phyloP scores from a whole-genome alignment of 2,888 invertebrate species.

The Cheilosia vernalis region DNA sequence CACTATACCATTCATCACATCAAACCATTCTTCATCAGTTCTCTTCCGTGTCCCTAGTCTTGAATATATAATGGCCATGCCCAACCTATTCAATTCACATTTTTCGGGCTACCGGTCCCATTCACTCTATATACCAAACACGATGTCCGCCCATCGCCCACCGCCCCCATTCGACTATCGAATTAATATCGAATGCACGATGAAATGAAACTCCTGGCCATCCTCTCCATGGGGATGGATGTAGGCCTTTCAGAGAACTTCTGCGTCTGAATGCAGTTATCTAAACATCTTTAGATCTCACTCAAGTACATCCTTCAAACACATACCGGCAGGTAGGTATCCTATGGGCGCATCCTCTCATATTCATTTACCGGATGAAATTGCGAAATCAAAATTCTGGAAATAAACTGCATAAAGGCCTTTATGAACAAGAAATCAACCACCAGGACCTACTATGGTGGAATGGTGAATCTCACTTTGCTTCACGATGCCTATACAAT shows the following conservation, averaged over 20 bases:
- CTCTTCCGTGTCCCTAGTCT: not conserved
- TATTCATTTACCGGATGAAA: conserved; percentile 20
- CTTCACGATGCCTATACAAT: conserved; percentile 30
- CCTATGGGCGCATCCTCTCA: not conserved
- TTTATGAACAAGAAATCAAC: conserved; percentile 47
- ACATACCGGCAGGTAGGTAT: not conserved
- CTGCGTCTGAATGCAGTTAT: conserved; percentile 41
- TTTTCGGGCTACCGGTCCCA: not conserved
- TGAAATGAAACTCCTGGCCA: conserved; percentile 36
- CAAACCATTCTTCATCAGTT: conserved; percentile 12
- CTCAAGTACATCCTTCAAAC: conserved; percentile 2
- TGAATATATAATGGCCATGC: conserved; percentile 26
- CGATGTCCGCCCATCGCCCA: not conserved
- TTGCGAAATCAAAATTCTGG: conserved; percentile 61
- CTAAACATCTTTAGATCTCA: conserved; percentile 50
- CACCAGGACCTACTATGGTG: conserved; percentile 2
- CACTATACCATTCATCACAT: conserved; percentile 20
- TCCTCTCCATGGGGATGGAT: conserved; percentile 7
- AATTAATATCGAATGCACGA: conserved; percentile 63
- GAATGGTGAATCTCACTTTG: not conserved
- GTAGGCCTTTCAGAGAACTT: conserved; percentile 7
- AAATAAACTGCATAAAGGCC: conserved; percentile 65
- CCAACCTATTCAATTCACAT: conserved; percentile 7
- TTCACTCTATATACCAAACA: conserved; percentile 23
- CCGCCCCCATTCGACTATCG: conserved; percentile 53